Evolutionary conservation across 2,888 invertebrate species (phyloP).

Genomic region (Diarsia brunnea): DNA sequence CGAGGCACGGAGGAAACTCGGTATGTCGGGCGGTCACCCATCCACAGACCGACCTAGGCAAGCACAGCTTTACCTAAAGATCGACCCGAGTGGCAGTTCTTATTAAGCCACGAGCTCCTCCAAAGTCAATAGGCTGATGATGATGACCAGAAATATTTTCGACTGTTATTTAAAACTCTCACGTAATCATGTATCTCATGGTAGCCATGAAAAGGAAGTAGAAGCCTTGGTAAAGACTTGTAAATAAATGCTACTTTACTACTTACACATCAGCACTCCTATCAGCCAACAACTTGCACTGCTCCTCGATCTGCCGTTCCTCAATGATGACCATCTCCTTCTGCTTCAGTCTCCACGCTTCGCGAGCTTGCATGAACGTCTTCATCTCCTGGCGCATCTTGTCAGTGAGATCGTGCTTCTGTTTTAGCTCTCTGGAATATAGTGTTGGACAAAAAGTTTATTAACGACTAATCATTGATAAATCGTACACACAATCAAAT

Average conservation of each 20-base stretch:
- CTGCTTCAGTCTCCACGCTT: conserved; percentile 88
- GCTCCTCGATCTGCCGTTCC: conserved; percentile 78
- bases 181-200: too few species aligned
- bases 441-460: neutral
- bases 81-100: too few species aligned
- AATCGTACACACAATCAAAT: too few species aligned
- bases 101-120: too few species aligned
- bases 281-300: conserved; percentile 71
- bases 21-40: too few species aligned
- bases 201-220: too few species aligned
- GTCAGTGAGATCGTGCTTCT: conserved; percentile 86
- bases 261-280: conserved; percentile 77
- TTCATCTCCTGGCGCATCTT: conserved; percentile 89
- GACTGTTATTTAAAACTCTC: neutral
- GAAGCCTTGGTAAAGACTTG: too few species aligned
- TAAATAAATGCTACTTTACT: neutral
- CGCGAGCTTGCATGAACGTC: conserved; percentile 87
- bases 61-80: too few species aligned
- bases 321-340: conserved; percentile 84
- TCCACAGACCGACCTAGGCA: too few species aligned
- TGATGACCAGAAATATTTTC: too few species aligned
- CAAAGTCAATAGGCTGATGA: too few species aligned
- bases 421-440: conserved; percentile 84
- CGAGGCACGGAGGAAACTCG: too few species aligned
- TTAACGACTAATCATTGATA: neutral